Percentiles rank a stretch among this genome's conserved stretches.
Evolutionary conservation across 2,113 vertebrate genomes (phyloP).

Genomic region (Nothocercus julius): DNA sequence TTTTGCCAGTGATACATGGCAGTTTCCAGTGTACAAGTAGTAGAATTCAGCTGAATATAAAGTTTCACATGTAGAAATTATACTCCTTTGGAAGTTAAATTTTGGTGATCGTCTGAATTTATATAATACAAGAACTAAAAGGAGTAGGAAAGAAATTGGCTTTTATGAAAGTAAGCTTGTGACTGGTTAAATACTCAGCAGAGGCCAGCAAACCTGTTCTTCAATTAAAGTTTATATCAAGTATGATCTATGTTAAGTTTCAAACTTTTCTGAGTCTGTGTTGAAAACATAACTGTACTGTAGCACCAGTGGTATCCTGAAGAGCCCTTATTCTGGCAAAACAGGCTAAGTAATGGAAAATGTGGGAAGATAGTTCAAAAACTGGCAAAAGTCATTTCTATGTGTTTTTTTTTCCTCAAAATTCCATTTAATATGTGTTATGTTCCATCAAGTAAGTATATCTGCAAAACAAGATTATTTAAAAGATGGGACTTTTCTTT

Average conservation of each 20-base stretch:
- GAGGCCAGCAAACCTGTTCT: neutral
- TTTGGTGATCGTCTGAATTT: neutral
- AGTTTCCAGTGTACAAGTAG: neutral
- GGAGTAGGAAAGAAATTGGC: neutral
- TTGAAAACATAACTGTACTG: neutral
- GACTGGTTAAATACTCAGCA: neutral
- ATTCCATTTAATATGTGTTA: slow-evolving; percentile 11
- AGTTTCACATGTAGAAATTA: neutral
- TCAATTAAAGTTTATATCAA: neutral
- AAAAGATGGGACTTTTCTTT: slow-evolving; percentile 22
- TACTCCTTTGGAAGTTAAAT: neutral
- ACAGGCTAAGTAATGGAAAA: slow-evolving; percentile 5
- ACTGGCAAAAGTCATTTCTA: neutral
- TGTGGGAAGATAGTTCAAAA: neutral
- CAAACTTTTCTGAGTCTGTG: neutral
- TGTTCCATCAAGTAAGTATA: slow-evolving; percentile 32
- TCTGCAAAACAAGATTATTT: slow-evolving; percentile 62
- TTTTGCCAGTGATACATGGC: neutral
- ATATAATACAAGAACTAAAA: neutral
- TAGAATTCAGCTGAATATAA: neutral
- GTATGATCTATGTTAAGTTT: neutral
- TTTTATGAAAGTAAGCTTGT: neutral
- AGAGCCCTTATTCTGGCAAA: neutral
- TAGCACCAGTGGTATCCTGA: neutral
- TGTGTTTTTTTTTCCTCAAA: neutral